phyloP scores from a whole-genome alignment of 37 sponge, comb jelly and placozoan species.

The Oopsacas minuta region DNA sequence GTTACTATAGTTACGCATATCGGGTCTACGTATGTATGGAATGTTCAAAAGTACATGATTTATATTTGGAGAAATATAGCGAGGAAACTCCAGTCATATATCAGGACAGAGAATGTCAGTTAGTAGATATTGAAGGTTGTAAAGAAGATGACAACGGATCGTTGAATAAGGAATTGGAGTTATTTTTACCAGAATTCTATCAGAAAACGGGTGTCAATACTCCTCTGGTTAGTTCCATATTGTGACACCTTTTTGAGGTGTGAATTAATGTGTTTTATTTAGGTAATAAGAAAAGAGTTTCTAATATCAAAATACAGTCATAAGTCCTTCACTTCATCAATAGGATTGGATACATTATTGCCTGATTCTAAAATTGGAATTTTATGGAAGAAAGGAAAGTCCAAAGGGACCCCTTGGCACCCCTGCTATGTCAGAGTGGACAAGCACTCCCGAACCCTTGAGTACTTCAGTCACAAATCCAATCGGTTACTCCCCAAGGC shows the following conservation, averaged over 20 bases:
- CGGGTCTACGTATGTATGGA: background rate
- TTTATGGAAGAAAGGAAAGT: background rate
- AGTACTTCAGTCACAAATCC: background rate
- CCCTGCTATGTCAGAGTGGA: background rate
- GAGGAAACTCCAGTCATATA: background rate
- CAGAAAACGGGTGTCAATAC: background rate
- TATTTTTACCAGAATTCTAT: background rate
- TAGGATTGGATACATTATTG: background rate
- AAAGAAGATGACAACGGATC: background rate
- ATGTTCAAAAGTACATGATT: background rate
- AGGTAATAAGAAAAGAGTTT: background rate
- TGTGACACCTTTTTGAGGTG: no score
- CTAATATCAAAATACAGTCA: background rate
- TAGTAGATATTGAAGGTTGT: background rate
- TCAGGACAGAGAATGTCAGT: background rate
- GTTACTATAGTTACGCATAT: background rate
- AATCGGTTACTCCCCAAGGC: background rate
- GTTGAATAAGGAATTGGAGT: slow-evolving; percentile 4
- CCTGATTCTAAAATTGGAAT: background rate
- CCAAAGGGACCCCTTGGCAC: background rate
- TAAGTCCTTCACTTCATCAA: background rate
- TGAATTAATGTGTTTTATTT: background rate
- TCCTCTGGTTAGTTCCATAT: background rate
- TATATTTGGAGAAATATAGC: background rate
- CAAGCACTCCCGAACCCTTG: background rate